These are phyloP conservation scores for Mormyrus iriodes DNA, from an alignment of 2,113 vertebrate species.

Conservation along the genomic window DNA sequence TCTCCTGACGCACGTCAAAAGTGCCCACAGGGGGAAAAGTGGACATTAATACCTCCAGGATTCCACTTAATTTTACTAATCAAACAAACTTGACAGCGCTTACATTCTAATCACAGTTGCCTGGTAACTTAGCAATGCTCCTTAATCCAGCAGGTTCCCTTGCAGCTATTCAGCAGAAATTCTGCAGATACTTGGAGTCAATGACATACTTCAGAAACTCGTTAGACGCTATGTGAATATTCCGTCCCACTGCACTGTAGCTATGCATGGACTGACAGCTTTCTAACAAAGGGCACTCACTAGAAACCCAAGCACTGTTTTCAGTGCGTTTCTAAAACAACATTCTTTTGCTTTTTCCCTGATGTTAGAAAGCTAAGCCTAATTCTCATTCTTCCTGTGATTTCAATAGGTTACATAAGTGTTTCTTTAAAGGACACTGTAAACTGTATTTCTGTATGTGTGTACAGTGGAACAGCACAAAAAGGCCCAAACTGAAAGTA, in stretches of 20 bases:
- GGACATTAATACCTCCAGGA: background rate
- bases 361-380: background rate
- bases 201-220: background rate
- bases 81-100: background rate
- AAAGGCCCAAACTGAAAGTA: background rate
- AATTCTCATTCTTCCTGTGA: background rate
- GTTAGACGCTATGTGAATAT: background rate
- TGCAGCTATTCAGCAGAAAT: background rate
- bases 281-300: background rate
- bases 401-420: background rate
- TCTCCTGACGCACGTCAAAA: background rate
- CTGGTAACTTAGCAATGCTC: background rate
- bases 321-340: background rate
- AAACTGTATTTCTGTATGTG: background rate
- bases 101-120: background rate
- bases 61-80: background rate
- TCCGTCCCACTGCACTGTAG: background rate
- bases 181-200: background rate
- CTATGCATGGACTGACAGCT: background rate
- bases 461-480: background rate
- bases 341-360: background rate
- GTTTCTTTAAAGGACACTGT: background rate
- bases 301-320: background rate
- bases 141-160: background rate
- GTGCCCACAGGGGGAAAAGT: background rate